These are phyloP conservation scores for Hycleus phaleratus DNA, from an alignment of 1,140 invertebrate species.

Conservation along the genomic window DNA sequence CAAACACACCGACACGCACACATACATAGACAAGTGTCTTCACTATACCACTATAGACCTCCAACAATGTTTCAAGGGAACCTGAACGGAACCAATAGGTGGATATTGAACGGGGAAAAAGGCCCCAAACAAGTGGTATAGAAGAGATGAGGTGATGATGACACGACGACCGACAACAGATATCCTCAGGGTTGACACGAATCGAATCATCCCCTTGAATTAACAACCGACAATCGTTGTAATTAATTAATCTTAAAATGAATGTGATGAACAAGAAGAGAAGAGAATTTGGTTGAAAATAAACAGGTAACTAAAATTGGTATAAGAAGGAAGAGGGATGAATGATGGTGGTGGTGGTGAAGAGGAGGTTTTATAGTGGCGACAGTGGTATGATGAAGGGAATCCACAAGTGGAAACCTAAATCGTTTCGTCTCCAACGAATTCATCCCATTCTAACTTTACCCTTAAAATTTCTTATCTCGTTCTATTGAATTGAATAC, in stretches of 20 bases:
- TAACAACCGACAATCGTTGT: background rate
- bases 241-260: conserved; percentile 1
- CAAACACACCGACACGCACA: background rate
- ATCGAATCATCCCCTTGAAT: background rate
- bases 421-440: background rate
- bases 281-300: background rate
- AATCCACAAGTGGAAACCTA: conserved; percentile 17
- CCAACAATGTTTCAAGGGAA: conserved; percentile 2
- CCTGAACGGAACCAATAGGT: background rate
- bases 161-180: too few species aligned
- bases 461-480: background rate
- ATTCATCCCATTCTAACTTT: background rate
- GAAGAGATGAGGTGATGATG: too few species aligned
- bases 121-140: too few species aligned
- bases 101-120: background rate
- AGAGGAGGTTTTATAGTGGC: background rate
- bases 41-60: background rate
- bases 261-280: too few species aligned
- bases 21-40: too few species aligned
- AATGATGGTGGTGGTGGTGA: background rate
- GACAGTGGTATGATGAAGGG: conserved; percentile 5
- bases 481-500: too few species aligned
- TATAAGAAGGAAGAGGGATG: background rate
- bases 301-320: background rate
- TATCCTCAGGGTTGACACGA: background rate